A percentile compares a stretch with the other conserved stretches of the same genome.
Conservation (phyloP, 1,140 invertebrate species). For the Trigoniulus corallinus region DNA sequence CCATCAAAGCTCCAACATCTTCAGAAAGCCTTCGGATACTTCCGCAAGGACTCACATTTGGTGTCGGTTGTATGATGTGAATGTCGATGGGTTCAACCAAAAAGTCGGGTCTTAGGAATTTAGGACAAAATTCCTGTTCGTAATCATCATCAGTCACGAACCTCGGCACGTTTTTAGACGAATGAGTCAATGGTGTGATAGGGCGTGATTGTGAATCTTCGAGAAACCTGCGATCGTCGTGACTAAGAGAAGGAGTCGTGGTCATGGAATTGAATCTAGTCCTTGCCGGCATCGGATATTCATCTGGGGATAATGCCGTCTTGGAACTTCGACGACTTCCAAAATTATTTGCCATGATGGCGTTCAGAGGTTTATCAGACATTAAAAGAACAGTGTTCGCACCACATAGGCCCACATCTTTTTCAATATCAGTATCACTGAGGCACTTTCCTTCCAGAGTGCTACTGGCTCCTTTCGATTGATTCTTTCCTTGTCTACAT, state of each 20-base stretch:
- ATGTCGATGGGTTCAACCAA: conserved; percentile 39
- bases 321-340: not conserved
- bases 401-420: not conserved
- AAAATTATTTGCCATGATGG: not conserved
- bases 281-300: not conserved
- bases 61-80: conserved; percentile 53
- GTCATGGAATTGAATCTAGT: not conserved
- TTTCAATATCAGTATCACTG: not conserved
- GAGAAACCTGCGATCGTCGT: too few species aligned
- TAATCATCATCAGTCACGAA: not conserved
- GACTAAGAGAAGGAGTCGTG: not conserved
- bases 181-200: not conserved
- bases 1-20: not conserved
- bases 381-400: not conserved
- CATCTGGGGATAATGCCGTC: too few species aligned
- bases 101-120: too few species aligned
- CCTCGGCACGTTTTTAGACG: not conserved
- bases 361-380: not conserved
- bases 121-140: not conserved
- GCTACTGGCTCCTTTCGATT: not conserved
- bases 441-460: not conserved
- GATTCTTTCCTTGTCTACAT: conserved; percentile 12
- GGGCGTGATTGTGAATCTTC: too few species aligned
- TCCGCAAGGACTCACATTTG: conserved; percentile 56
- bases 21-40: conserved; percentile 41